Percentiles rank a stretch among this genome's conserved stretches.
Evolutionary conservation across 37 sponge, comb jelly and placozoan species (phyloP).

Genomic region (Aplysina aerophoba): DNA sequence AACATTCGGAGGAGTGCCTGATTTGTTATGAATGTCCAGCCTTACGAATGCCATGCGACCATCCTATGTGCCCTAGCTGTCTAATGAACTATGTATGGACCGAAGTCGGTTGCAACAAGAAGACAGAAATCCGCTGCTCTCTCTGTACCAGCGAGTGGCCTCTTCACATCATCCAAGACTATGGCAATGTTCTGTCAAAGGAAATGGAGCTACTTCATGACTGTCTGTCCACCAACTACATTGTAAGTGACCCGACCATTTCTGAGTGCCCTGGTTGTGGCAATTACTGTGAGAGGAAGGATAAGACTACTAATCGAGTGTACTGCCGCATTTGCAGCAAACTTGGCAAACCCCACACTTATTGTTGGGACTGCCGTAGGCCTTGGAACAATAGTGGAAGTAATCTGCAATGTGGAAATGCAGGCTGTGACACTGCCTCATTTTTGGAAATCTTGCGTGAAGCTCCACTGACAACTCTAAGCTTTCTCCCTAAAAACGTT

Average conservation of each 20-base stretch:
- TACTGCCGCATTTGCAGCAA: conserved; percentile 51
- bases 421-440: conserved; percentile 36
- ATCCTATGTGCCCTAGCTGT: conserved; percentile 16
- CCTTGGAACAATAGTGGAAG: conserved; percentile 41
- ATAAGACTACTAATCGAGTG: conserved; percentile 19
- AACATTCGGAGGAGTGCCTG: conserved; percentile 29
- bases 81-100: conserved; percentile 37
- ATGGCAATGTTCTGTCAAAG: conserved; percentile 16
- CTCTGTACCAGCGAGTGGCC: conserved; percentile 45
- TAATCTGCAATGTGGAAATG: conserved; percentile 51
- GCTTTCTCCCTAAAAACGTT: conserved; percentile 24
- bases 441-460: conserved; percentile 21
- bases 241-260: conserved; percentile 30
- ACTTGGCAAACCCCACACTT: conserved; percentile 26
- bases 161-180: conserved; percentile 27
- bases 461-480: conserved; percentile 38
- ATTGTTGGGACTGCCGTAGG: conserved; percentile 50
- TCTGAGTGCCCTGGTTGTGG: conserved; percentile 56
- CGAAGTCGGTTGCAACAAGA: conserved; percentile 25
- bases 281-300: conserved; percentile 37
- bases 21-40: conserved; percentile 12
- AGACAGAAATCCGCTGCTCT: conserved; percentile 32
- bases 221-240: conserved; percentile 39
- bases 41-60: conserved; percentile 29
- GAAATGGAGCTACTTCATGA: conserved; percentile 35